Base-by-base conservation (phyloP, 1,140 invertebrate genomes). In the Bursaphelenchus mucronatus region DNA sequence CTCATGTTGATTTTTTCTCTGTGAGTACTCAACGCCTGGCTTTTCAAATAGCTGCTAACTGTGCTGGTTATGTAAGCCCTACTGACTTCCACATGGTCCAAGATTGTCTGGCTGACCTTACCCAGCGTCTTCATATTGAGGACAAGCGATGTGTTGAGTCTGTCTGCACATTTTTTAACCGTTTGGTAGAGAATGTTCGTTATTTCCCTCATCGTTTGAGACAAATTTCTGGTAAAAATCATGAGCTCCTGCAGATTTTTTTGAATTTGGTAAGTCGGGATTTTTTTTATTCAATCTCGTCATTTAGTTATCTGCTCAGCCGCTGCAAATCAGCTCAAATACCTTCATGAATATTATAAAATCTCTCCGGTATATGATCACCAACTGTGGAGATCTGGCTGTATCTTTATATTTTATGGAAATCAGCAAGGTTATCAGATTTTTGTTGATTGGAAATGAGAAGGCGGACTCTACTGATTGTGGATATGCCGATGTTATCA, bases 121-220 rank as follows among this genome's bases (percentile, higher is more conserved):
- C 78, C 41, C 71, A 81, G 47, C 66, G 78, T 11, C 61, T 78
- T 8, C 68, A 73, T 17, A 69, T 80, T 40, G 75, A 78, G 83
- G 95, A 98, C 82, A 97, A 97, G 81, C 97, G 96, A 76, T 94
- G 92, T 70, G 91, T 97, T 13, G 95, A 97, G 80, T 92, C 91
- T 80, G 91, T 96, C 7, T 97, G 94, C 76, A 86, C 93, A 57
- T 92, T 94, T 19, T 97, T 98, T 83, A 83, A 81, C 90, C 87
- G 95, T 15, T 85, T 99, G 9, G 92, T 97, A 0, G 95, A 99
- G 75, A 94, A 92, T 82, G 94, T 94, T 82, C 92, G 96, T 80
- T 87, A 89, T 75, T 92, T 97, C 82, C 87, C 92, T 41, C 86
- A 88, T 8, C 87, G 90, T 68, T 84, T 98, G 51, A 90, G 92